phyloP scores from a whole-genome alignment of 2,113 vertebrate species.

The Dromas ardeola region DNA sequence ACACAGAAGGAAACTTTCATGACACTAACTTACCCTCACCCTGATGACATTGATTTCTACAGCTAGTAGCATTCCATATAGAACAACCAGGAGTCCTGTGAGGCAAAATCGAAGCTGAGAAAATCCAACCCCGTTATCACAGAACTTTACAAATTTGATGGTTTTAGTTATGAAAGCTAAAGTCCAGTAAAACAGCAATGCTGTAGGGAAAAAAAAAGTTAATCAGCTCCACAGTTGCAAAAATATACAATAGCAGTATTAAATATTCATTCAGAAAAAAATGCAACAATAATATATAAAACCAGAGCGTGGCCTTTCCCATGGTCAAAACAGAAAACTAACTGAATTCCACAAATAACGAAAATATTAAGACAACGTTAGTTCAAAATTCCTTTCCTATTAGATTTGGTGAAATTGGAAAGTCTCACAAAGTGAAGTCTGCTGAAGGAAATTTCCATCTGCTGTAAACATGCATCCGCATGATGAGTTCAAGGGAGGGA shows the following conservation, averaged over 20 bases:
- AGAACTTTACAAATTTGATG: constrained; percentile 98
- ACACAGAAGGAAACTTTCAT: background rate
- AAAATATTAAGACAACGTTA: background rate
- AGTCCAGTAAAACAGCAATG: constrained; percentile 93
- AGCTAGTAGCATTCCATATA: constrained; percentile 90
- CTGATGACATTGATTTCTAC: constrained; percentile 96
- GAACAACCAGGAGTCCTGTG: constrained; percentile 88
- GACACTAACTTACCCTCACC: constrained; percentile 89
- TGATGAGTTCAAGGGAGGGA: background rate
- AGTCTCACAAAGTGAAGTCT: background rate
- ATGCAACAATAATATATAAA: background rate
- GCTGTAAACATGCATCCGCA: background rate
- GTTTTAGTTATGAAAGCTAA: constrained; percentile 95
- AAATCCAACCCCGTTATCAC: constrained; percentile 89
- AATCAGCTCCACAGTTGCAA: background rate
- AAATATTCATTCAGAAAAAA: background rate
- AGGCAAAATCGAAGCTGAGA: constrained; percentile 96
- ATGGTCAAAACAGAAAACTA: background rate
- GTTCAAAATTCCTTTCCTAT: background rate
- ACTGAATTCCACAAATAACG: background rate
- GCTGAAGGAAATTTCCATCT: background rate
- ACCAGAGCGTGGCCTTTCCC: background rate
- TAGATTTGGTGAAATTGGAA: background rate
- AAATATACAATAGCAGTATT: background rate
- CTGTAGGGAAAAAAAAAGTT: constrained; percentile 64